Percentiles rank a stretch among this genome's conserved stretches.
Conservation (phyloP, 2,888 invertebrate species). For the Pomacea canaliculata region DNA sequence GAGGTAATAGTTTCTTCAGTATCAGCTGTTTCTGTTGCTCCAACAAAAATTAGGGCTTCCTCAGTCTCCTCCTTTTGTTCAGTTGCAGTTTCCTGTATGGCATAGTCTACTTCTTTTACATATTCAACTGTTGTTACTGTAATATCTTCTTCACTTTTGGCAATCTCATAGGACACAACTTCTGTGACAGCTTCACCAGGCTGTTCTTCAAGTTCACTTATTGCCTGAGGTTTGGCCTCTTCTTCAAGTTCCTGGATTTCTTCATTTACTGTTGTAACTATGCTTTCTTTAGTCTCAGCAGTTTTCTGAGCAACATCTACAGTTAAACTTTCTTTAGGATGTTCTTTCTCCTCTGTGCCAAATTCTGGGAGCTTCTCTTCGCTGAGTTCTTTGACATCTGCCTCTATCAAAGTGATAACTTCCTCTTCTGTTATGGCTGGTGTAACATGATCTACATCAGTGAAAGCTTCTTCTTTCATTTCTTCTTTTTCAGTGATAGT, state of each 20-base stretch:
- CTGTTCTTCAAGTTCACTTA: slow-evolving; percentile 2
- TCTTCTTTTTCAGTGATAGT: slow-evolving; percentile 2
- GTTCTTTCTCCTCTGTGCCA: slow-evolving; percentile 7
- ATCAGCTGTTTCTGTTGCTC: slow-evolving; percentile 1
- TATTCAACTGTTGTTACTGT: slow-evolving; percentile 15
- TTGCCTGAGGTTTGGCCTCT: slow-evolving; percentile 10
- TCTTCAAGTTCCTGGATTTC: slow-evolving; percentile 20
- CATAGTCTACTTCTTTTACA: slow-evolving; percentile 21
- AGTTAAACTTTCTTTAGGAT: slow-evolving; percentile 26
- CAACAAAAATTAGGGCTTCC: slow-evolving; percentile 2
- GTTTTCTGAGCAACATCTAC: slow-evolving; percentile 28
- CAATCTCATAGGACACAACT: slow-evolving; percentile 8
- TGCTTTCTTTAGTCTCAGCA: slow-evolving; percentile 26
- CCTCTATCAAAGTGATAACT: neutral
- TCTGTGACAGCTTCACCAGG: slow-evolving; percentile 11
- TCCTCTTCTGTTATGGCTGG: slow-evolving; percentile 20
- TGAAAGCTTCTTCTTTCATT: slow-evolving; percentile 20
- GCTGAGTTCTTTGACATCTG: slow-evolving; percentile 18
- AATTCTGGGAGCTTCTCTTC: slow-evolving; percentile 12
- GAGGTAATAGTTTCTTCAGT: neutral
- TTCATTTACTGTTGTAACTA: slow-evolving; percentile 10
- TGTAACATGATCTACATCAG: slow-evolving; percentile 19
- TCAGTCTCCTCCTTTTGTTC: slow-evolving; percentile 20
- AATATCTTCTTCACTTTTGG: slow-evolving; percentile 23
- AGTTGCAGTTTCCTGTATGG: neutral